Percentiles rank a stretch among this genome's conserved stretches.
phyloP scores from a whole-genome alignment of 1,140 invertebrate genomes.

The Dryas iulia region DNA sequence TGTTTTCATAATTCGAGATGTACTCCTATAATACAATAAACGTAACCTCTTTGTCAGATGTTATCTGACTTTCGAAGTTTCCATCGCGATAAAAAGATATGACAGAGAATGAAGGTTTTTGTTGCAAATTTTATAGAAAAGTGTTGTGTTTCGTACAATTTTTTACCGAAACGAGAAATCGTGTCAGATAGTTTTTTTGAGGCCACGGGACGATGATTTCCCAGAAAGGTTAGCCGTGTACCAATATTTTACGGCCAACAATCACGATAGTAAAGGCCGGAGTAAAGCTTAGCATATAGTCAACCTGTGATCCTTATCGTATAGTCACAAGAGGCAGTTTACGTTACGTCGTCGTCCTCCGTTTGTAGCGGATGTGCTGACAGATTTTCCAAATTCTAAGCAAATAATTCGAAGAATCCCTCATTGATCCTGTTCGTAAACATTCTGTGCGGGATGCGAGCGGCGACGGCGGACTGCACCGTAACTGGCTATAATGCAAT shows the following conservation, averaged over 20 bases:
- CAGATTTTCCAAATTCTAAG: slow-evolving; percentile 3
- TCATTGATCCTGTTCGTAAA: not conserved
- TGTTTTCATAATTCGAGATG: not conserved
- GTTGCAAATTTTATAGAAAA: not conserved
- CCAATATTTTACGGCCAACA: slow-evolving; percentile 5
- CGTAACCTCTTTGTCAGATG: not conserved
- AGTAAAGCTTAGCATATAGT: not conserved
- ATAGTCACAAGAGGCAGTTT: not conserved
- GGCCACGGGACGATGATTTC: not conserved
- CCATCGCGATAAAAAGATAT: not conserved
- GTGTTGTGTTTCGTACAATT: not conserved
- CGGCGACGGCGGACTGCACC: not conserved
- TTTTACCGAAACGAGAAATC: not conserved
- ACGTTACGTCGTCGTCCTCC: not conserved
- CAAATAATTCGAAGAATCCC: slow-evolving; percentile 1
- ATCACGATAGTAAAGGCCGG: not conserved
- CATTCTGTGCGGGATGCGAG: not conserved
- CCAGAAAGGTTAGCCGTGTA: slow-evolving; percentile 1
- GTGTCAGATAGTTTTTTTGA: not conserved
- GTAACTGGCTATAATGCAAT: not conserved
- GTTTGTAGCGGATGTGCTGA: not conserved
- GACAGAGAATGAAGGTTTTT: not conserved
- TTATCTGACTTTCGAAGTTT: not conserved
- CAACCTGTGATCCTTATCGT: not conserved
- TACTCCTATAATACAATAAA: not conserved